These are phyloP conservation scores for Hirudo medicinalis DNA, from an alignment of 1,140 invertebrate genomes.

Conservation along the genomic window DNA sequence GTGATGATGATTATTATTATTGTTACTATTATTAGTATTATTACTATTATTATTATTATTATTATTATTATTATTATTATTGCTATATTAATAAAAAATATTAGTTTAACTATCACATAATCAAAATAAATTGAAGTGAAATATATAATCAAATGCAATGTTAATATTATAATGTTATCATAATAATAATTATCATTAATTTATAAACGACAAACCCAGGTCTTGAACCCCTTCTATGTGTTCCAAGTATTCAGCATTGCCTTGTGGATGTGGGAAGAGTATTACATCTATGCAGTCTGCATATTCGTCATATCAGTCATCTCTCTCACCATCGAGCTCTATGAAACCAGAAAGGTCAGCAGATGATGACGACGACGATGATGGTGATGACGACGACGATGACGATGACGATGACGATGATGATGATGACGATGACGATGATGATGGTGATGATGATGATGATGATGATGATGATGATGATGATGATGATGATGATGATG, in stretches of 20 bases:
- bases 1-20: constrained; percentile 3
- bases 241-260: constrained; percentile 45
- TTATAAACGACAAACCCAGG: constrained; percentile 30
- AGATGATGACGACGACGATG: not conserved
- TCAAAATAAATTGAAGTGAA: too few species aligned
- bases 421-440: too few species aligned
- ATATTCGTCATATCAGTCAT: constrained; percentile 48
- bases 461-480: too few species aligned
- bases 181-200: not conserved
- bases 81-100: not conserved
- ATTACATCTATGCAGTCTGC: constrained; percentile 48
- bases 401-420: too few species aligned
- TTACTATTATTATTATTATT: not conserved
- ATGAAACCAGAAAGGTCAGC: constrained; percentile 21
- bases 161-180: constrained; percentile 6
- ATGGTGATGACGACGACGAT: too few species aligned
- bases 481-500: too few species aligned
- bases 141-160: too few species aligned
- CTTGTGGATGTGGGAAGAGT: constrained; percentile 50
- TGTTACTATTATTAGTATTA: constrained; percentile 10
- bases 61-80: not conserved
- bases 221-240: constrained; percentile 82
- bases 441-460: too few species aligned
- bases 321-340: constrained; percentile 27
- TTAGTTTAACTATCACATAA: too few species aligned